Conservation (phyloP, 2,888 invertebrate genomes). For the Caenorhabditis macrosperma region DNA sequence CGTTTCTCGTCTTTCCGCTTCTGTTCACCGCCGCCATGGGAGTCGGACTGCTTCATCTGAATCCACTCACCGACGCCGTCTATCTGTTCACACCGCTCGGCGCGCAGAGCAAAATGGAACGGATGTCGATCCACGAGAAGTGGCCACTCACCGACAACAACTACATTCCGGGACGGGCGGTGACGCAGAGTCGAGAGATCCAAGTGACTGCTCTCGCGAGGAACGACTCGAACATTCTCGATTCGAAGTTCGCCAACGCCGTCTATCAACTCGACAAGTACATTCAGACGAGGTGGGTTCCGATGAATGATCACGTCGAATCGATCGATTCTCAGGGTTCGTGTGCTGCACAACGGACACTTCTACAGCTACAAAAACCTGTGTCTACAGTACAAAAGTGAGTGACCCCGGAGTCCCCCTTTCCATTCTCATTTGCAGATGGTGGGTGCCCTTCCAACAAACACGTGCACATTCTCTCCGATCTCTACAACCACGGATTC, state of each 20-base stretch:
- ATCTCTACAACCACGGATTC: conserved; percentile 75
- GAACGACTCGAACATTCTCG: conserved; percentile 88
- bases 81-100: conserved; percentile 79
- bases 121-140: conserved; percentile 78
- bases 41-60: conserved; percentile 74
- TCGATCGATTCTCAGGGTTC: conserved; percentile 40
- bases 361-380: conserved; percentile 76
- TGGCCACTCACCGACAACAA: conserved; percentile 79
- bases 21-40: conserved; percentile 75
- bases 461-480: conserved; percentile 77
- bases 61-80: conserved; percentile 77
- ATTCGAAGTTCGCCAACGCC: conserved; percentile 82
- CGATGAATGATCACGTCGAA: background rate
- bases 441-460: conserved; percentile 75
- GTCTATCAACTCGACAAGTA: conserved; percentile 76
- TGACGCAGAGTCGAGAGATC: conserved; percentile 78
- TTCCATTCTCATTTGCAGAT: conserved; percentile 20
- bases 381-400: conserved; percentile 75
- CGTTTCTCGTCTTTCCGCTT: conserved; percentile 78
- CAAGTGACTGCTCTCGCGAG: conserved; percentile 88
- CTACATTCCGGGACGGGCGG: conserved; percentile 80
- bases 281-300: conserved; percentile 68
- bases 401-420: background rate
- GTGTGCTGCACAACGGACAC: conserved; percentile 70
- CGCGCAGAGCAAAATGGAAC: conserved; percentile 76